These are phyloP conservation scores for Salvator merianae DNA, from an alignment of 2,113 vertebrate genomes.

Conservation along the genomic window DNA sequence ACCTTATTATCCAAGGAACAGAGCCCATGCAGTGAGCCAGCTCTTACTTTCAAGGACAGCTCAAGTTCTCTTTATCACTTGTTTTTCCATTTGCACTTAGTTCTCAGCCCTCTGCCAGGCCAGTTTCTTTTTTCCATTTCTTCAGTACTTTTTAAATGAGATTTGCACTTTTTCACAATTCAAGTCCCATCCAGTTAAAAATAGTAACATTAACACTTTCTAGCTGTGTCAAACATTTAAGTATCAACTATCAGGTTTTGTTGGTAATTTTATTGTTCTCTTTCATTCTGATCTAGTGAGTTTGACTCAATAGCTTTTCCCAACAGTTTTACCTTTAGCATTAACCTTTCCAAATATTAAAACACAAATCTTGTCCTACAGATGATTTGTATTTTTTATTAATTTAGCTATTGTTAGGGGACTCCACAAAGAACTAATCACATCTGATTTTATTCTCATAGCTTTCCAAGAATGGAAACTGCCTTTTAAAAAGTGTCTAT, in stretches of 20 bases:
- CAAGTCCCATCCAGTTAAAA: background rate
- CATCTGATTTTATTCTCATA: background rate
- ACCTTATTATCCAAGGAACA: too few relatives aligned
- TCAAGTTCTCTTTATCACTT: too few relatives aligned
- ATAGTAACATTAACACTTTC: background rate
- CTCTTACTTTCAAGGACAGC: too few relatives aligned
- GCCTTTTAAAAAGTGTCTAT: background rate
- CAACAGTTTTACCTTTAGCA: background rate
- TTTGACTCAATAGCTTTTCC: background rate
- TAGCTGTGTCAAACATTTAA: background rate
- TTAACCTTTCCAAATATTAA: conserved; percentile 23
- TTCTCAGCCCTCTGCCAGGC: too few relatives aligned
- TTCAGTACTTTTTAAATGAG: too few relatives aligned
- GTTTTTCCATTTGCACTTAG: too few relatives aligned
- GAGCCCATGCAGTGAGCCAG: too few relatives aligned
- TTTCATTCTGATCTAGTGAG: background rate
- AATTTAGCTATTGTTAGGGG: background rate
- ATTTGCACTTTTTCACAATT: background rate
- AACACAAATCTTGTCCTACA: background rate
- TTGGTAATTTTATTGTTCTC: background rate
- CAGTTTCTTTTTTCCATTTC: too few relatives aligned
- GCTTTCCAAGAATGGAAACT: background rate
- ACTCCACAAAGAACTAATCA: background rate
- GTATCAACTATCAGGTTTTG: background rate
- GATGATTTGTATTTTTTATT: conserved; percentile 4